phyloP scores from a whole-genome alignment of 2,888 invertebrate genomes.

The Trissolcus japonicus region DNA sequence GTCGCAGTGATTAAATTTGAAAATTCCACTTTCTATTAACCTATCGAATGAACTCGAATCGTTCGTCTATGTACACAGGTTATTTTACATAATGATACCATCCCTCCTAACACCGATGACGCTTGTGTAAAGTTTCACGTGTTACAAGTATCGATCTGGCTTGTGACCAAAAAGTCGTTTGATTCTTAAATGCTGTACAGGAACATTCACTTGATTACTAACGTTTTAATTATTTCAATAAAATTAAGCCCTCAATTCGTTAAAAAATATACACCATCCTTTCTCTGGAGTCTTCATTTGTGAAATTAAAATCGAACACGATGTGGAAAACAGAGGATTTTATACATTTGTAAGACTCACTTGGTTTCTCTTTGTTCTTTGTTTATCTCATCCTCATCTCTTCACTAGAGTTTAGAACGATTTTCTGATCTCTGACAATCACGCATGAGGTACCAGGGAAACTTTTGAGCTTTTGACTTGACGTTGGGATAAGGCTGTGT shows the following conservation, averaged over 20 bases:
- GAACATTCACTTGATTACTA: slow-evolving; percentile 72
- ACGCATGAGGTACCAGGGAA: slow-evolving; percentile 48
- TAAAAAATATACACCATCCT: slow-evolving; percentile 56
- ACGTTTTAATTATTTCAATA: slow-evolving; percentile 29
- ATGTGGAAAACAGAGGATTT: slow-evolving; percentile 66
- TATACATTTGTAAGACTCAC: slow-evolving; percentile 27
- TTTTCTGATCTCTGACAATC: slow-evolving; percentile 37
- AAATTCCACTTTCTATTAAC: slow-evolving; percentile 53
- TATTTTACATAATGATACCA: slow-evolving; percentile 67
- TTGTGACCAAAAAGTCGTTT: slow-evolving; percentile 68
- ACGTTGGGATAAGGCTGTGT: slow-evolving; percentile 20
- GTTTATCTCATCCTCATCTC: slow-evolving; percentile 63
- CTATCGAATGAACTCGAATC: slow-evolving; percentile 57
- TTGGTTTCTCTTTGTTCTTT: slow-evolving; percentile 2
- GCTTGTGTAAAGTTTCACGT: slow-evolving; percentile 52
- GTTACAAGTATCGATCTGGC: slow-evolving; percentile 57
- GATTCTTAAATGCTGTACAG: slow-evolving; percentile 76
- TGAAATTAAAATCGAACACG: slow-evolving; percentile 49
- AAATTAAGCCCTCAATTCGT: slow-evolving; percentile 57
- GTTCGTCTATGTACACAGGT: slow-evolving; percentile 68
- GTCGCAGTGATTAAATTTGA: slow-evolving; percentile 36
- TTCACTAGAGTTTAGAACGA: slow-evolving; percentile 65
- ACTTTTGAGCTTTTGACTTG: slow-evolving; percentile 49
- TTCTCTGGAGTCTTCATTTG: slow-evolving; percentile 59
- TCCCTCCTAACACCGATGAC: slow-evolving; percentile 70